Base-by-base conservation (phyloP, 2,888 invertebrate species). In the Papilio elwesi region DNA sequence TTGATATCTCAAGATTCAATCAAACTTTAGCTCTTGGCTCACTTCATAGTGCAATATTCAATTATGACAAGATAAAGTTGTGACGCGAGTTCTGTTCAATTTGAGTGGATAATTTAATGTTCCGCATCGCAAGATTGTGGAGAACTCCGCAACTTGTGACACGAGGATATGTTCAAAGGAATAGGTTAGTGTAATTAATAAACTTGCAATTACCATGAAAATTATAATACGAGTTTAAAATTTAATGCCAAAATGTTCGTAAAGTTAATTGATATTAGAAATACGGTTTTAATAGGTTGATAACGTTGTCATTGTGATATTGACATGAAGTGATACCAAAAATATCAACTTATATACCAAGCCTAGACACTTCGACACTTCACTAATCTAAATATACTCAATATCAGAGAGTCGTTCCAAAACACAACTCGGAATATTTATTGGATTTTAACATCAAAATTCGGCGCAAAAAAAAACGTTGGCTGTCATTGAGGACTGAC, bases 91-190 rank as follows among this genome's bases (percentile, higher is more conserved):
- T 70, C 70, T 70, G 71, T 71, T 71, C 66, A 70, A 55, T 76
- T 26, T 73, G 74, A 76, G 76, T 75, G 74, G 76, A 75, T 77
- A 76, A 76, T 77, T 75, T 73, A 74, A 76, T 77, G 74, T 76
- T 72, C 73, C 68, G 62, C 66, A 70, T 66, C 74, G 71, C 75
- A 75, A 74, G 74, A 77, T 77, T 77, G 76, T 71, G 74, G 49
- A 43, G 8, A 66, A 71, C 49, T 71, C 51, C 57, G 66, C 48
- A 71, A 59, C 66, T 66, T 71, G 38, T 62, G 66, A 57, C 10
- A n/a, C 57, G 49, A 36, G 15, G 12, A 12, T 53, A 26, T 26
- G 49, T 49, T 51, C 16, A n/a, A 36, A 48, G 48, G 64, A 66
- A 13, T 57, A 51, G 57, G 43, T 59, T 51, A 11, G 62, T 49